Conservation (phyloP, 53 echinoderm and acorn worm species). For the Paelopatides confundens region DNA sequence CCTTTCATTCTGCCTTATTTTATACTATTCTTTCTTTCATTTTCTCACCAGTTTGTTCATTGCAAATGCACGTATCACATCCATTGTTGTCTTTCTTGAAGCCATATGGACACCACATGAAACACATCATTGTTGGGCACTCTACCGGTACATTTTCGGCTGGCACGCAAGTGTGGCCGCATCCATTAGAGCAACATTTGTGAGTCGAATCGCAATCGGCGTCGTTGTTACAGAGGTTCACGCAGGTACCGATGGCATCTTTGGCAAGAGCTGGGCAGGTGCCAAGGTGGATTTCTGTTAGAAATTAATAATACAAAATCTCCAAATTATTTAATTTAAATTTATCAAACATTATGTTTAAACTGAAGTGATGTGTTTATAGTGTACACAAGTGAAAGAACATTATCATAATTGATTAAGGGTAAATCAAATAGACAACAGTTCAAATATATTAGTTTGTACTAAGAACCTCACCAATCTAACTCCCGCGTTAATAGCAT, state of each 20-base stretch:
- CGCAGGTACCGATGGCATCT: conserved; percentile 52
- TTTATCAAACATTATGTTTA: too few relatives aligned
- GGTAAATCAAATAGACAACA: too few relatives aligned
- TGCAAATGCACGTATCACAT: conserved; percentile 69
- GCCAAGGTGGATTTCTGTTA: conserved; percentile 64
- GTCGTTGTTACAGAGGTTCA: conserved; percentile 52
- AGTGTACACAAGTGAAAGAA: too few relatives aligned
- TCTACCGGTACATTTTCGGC: conserved; percentile 28
- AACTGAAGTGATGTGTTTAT: too few relatives aligned
- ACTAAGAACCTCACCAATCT: too few relatives aligned
- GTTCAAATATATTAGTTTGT: too few relatives aligned
- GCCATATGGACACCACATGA: conserved; percentile 69
- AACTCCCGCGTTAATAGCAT: too few relatives aligned
- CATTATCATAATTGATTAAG: too few relatives aligned
- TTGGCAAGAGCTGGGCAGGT: conserved; percentile 50
- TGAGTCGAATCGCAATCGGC: conserved; percentile 49
- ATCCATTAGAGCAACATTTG: conserved; percentile 59
- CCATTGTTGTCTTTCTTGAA: conserved; percentile 64
- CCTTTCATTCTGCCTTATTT: too few relatives aligned
- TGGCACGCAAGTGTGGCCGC: conserved; percentile 17
- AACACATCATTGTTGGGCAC: conserved; percentile 48
- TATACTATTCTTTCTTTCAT: background rate
- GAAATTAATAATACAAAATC: background rate
- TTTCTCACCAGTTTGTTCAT: conserved; percentile 23
- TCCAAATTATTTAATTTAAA: too few relatives aligned